Conservation (phyloP, 2,888 invertebrate species). For the Tenthredo livida region DNA sequence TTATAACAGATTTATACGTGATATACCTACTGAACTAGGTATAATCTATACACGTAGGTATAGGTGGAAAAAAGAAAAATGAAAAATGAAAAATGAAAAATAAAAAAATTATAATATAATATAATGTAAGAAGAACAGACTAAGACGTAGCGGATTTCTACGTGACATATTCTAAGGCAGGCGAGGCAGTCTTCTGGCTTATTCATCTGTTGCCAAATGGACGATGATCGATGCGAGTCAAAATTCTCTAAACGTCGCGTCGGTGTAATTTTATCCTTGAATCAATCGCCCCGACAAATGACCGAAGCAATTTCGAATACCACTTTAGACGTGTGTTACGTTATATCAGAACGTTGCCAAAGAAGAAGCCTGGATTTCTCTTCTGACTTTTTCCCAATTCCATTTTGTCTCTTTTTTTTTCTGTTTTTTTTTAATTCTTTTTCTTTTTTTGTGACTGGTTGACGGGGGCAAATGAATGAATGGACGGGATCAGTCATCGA, state of each 20-base stretch:
- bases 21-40: neutral
- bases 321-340: neutral
- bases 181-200: constrained; percentile 41
- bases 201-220: neutral
- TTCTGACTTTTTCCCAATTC: neutral
- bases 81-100: constrained; percentile 50
- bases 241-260: neutral
- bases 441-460: neutral
- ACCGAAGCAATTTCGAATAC: neutral
- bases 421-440: neutral
- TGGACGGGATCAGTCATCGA: constrained; percentile 33
- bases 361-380: neutral
- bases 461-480: constrained; percentile 27
- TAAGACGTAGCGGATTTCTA: constrained; percentile 50
- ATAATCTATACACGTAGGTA: neutral
- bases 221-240: constrained; percentile 42
- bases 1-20: neutral
- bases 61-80: constrained; percentile 45
- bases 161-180: constrained; percentile 53
- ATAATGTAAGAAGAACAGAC: constrained; percentile 23
- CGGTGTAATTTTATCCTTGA: neutral
- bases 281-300: constrained; percentile 16
- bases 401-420: neutral
- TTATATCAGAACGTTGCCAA: neutral
- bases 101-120: constrained; percentile 57